phyloP scores from a whole-genome alignment of 37 sponge, comb jelly and placozoan genomes.

The Dysidea cf. avara region DNA sequence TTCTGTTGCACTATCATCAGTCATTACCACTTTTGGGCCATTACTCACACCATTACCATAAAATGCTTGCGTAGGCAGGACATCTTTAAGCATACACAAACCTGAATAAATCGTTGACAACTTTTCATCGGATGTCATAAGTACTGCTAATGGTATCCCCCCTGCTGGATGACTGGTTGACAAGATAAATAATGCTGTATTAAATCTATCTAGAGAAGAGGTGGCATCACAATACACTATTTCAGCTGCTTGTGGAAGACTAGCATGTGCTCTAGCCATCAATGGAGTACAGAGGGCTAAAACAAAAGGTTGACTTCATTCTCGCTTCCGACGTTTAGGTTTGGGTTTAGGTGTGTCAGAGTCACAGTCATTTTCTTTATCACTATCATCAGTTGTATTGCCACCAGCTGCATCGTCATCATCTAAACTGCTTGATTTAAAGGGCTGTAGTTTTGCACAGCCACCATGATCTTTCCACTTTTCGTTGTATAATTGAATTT shows the following conservation, averaged over 20 bases:
- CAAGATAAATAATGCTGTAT: constrained; percentile 10
- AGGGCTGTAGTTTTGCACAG: no score
- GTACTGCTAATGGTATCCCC: constrained; percentile 8
- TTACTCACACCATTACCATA: neutral
- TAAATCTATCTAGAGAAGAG: constrained; percentile 13
- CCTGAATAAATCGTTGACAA: neutral
- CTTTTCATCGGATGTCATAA: constrained; percentile 20
- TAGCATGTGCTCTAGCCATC: constrained; percentile 15
- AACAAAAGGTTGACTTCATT: constrained; percentile 3
- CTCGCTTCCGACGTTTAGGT: neutral
- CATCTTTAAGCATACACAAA: neutral
- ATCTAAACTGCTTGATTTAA: no score
- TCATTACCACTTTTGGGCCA: neutral
- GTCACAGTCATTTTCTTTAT: neutral
- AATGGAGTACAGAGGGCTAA: constrained; percentile 11
- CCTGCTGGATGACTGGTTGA: constrained; percentile 12
- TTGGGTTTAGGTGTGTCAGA: neutral
- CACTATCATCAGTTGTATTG: neutral
- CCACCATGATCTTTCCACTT: no score
- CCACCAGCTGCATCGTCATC: no score
- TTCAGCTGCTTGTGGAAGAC: constrained; percentile 3
- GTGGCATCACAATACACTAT: constrained; percentile 11
- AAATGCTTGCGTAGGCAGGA: neutral
- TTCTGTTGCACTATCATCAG: constrained; percentile 14
- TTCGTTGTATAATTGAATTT: no score